A percentile compares a stretch with the other conserved stretches of the same genome.
Evolutionary conservation across 2,797 vertebrate genomes (phyloP).

Genomic region (Diglossa cyanea): DNA sequence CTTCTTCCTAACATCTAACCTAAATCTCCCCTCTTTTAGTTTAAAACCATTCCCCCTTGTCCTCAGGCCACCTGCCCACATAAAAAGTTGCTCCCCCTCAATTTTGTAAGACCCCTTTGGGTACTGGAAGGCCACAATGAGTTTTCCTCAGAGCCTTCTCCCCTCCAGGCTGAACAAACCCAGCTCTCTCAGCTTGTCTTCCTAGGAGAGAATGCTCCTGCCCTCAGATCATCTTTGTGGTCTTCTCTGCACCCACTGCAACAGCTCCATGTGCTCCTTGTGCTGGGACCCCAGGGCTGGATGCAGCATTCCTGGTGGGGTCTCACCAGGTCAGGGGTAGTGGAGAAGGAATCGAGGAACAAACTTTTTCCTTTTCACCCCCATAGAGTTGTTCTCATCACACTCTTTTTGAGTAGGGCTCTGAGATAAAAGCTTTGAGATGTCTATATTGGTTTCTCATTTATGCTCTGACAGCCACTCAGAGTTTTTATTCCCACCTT

Average conservation of each 20-base stretch:
- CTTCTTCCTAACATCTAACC: not conserved
- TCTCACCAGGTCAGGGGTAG: not conserved
- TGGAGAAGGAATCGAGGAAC: not conserved
- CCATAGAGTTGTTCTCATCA: not conserved
- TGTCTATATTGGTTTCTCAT: not conserved
- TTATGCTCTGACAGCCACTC: not conserved
- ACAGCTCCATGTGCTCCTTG: not conserved
- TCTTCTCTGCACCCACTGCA: not conserved
- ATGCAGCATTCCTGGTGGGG: not conserved
- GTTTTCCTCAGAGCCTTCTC: not conserved
- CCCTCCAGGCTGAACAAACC: not conserved
- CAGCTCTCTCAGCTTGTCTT: not conserved
- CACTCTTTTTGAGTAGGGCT: accelerated
- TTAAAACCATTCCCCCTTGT: not conserved
- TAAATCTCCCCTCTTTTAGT: not conserved
- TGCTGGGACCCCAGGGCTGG: not conserved
- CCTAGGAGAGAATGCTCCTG: not conserved
- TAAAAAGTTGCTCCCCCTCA: not conserved
- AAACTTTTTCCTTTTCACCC: not conserved
- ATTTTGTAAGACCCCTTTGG: not conserved
- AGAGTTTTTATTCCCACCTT: not conserved
- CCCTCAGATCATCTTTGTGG: not conserved
- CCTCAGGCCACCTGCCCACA: not conserved
- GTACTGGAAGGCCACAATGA: not conserved
- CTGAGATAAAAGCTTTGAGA: not conserved